Base-by-base conservation (phyloP, 2,113 vertebrate genomes). In the Rhinolophus ferrumequinum region DNA sequence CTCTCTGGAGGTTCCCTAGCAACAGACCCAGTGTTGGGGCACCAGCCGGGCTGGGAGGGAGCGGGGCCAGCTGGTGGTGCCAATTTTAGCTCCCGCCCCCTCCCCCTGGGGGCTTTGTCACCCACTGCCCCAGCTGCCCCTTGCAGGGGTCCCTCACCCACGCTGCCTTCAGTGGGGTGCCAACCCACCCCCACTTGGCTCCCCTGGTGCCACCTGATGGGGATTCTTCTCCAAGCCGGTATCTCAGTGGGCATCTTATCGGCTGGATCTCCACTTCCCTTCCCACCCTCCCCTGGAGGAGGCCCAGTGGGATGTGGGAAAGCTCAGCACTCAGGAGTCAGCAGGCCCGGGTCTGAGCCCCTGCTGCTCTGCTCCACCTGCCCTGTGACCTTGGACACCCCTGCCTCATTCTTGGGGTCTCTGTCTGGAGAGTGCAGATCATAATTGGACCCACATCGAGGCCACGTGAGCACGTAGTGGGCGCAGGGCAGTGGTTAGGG, bases 31-130 rank as follows among this genome's bases (percentile, higher is more conserved):
- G 90, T 30, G 47, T 91, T 94, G 73, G 94, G 94, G 95, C 8
- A 28, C 94, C 94, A 96, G 90, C 50, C 70, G 0, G 56, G 76
- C 19, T 44, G 0, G 66, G 81, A 84, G 89, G 93, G 90, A 93
- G 88, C 83, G 0, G 0, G 96, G 92, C 97, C 96, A 97, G 96
- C 77, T 96, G 90, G 95, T 96, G 81, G 67, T 89, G 56, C 9
- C 88, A 94, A 52, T 90, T 95, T 97, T 95, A 93, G 93, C 95
- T 93, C 84, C 93, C 47, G 2, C 70, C 88, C 91, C 91, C 75
- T 0, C 50, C 38, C 72, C 83, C 79, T 50, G 58, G 94, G 95
- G 85, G 62, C 88, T 96, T 41, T 33, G 10, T 84, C 88, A 81
- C 82, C 88, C 81, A 66, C 85, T 84, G 58, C 52, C 91, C 88